Base-by-base conservation (phyloP, 2,113 vertebrate genomes). In the Strix uralensis region DNA sequence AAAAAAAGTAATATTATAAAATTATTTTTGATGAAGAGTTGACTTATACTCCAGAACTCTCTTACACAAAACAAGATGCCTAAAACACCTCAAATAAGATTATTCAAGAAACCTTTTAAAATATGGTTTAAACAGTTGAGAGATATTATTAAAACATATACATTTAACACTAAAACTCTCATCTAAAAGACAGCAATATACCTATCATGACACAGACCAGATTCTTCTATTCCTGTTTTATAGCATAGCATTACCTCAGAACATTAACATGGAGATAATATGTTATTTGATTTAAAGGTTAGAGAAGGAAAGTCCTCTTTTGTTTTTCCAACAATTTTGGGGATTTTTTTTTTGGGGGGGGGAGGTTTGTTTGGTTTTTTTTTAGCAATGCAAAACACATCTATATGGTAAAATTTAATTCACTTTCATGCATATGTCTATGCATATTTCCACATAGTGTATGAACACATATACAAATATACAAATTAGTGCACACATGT, bases 211-310 rank as follows among this genome's bases (percentile, higher is more conserved):
- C 62, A 86, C 7, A 84, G 61, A 93, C 36, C 78, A 90, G 70
- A 96, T 82, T 72, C 46, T 59, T 62, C 63, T 79, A 54, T 75
- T 67, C 54, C 52, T 84, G 58, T 89, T 96, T 94, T 79, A 94
- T 58, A 86, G 72, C 85, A 83, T n/a, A 54, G 62, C 63, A 86
- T 87, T 94, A 86, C 65, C 79, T 92, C 88, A 92, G 75, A 95
- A 90, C 72, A 92, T 49, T 86, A 88, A 84, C 21, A 82, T 15
- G 59, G 70, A 93, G 86, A 81, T 86, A 96, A 80, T 2, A 82
- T 44, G 21, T 89, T 87, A 44, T 47, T 81, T 82, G 72, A 86
- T 92, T 61, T 89, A 81, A 93, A 86, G 44, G 61, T 70, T 49
- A 91, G 52, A 92, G 44, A 61, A 69, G 30, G 15, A 94, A 87